Evolutionary conservation across 2,888 invertebrate species (phyloP), one percentile per base, ranked within the genome.

Genomic region (Clivina fossor): DNA sequence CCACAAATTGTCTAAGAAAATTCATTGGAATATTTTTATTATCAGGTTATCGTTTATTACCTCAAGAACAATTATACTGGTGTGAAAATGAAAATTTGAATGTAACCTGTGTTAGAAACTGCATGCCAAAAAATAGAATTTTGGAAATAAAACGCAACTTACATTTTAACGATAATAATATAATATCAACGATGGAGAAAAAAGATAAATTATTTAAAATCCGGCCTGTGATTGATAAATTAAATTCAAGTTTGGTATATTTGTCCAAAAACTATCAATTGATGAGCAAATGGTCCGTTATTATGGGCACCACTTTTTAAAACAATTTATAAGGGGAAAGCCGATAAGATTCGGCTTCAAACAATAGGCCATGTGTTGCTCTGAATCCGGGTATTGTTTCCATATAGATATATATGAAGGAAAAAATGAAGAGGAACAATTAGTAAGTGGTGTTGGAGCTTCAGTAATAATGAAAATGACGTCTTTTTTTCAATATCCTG

Each of bases 331-430:
- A 35, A n/a, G 20, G 16, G 28, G 30, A 28, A 40, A 50, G 9
- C 40, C 18, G 20, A 47, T 47, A 11, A 20, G 43, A 16, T 43
- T 43, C 8, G 55, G 55, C 20, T 55, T 47, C 41, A 55, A 47
- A 35, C 40, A 55, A 30, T 55, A 28, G 38, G 37, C 47, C 8
- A 24, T 47, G 40, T 51, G 51, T 32, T 55, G 38, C 20, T n/a
- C 43, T 37, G 55, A 28, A 37, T 15, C 55, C 8, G 38, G 55
- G n/a, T 56, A 35, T 33, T 56, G 48, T 43, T 56, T 35, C 19
- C 40, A 56, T 30, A 49, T 33, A 32, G 41, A 56, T 35, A 49
- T 62, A 48, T 55, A 55, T 33, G 38, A 46, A 47, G 55, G 38
- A 18, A 55, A 43, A 55, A 32, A 24, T 44, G 53, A 53, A 16